Evolutionary conservation across 2,113 vertebrate genomes (phyloP).

Genomic region (Pleuronectes platessa): DNA sequence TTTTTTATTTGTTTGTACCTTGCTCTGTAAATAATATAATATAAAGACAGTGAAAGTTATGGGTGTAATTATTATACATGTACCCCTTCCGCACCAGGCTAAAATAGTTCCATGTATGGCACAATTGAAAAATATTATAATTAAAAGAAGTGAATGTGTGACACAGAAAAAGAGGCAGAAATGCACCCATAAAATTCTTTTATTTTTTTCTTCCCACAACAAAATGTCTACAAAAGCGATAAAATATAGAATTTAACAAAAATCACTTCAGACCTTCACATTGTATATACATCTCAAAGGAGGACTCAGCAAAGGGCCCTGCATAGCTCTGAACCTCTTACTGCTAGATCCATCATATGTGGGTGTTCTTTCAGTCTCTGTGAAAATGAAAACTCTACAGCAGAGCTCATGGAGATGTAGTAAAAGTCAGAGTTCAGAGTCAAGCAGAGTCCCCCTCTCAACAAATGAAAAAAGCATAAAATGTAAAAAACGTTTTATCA

Average conservation of each 20-base stretch:
- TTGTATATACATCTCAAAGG: slow-evolving; percentile 93
- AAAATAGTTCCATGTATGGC: background rate
- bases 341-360: slow-evolving; percentile 47
- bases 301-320: slow-evolving; percentile 83
- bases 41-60: background rate
- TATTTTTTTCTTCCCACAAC: slow-evolving; percentile 89
- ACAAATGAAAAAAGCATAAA: slow-evolving; percentile 68
- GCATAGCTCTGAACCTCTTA: slow-evolving; percentile 87
- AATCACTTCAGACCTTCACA: slow-evolving; percentile 90
- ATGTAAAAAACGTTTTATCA: slow-evolving; percentile 66
- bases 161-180: slow-evolving; percentile 76
- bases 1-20: background rate
- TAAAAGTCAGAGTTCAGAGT: slow-evolving; percentile 71
- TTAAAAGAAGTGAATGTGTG: background rate
- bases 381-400: slow-evolving; percentile 47
- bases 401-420: slow-evolving; percentile 42
- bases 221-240: slow-evolving; percentile 97
- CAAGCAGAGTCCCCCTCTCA: slow-evolving; percentile 69
- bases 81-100: background rate
- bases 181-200: slow-evolving; percentile 88
- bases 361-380: slow-evolving; percentile 33
- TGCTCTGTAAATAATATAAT: slow-evolving; percentile 8
- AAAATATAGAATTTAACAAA: slow-evolving; percentile 99
- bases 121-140: slow-evolving; percentile 9
- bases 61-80: background rate